phyloP scores from a whole-genome alignment of 2,113 vertebrate genomes.

The Scolopax mira region DNA sequence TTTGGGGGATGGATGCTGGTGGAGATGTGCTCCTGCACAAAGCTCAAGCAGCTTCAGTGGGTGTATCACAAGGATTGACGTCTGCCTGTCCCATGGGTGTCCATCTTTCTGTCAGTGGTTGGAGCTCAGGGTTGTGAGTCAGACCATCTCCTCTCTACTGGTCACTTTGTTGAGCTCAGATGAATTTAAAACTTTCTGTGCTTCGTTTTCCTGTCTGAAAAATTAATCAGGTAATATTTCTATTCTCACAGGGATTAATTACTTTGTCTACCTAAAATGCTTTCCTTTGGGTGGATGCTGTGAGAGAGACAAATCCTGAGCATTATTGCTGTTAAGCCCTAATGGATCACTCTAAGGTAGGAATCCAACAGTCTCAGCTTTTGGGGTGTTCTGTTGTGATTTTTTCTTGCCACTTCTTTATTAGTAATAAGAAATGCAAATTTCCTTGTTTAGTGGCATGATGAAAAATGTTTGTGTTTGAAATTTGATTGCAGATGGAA shows the following conservation, averaged over 20 bases:
- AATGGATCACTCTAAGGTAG: neutral
- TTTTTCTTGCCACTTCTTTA: neutral
- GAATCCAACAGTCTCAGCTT: neutral
- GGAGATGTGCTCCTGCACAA: neutral
- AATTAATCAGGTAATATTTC: neutral
- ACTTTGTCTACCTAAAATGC: neutral
- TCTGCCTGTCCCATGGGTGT: neutral
- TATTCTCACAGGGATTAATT: neutral
- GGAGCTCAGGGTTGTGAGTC: neutral
- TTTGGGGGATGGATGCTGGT: neutral
- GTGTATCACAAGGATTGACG: accelerated
- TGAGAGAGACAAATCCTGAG: neutral
- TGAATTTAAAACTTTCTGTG: neutral
- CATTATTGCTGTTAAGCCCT: neutral
- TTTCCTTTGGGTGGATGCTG: neutral
- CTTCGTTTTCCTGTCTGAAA: neutral
- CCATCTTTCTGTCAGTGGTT: neutral
- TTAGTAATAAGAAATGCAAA: neutral
- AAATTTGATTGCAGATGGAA: neutral
- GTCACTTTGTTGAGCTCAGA: neutral
- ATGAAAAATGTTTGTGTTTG: conserved; percentile 2
- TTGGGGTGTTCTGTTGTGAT: neutral
- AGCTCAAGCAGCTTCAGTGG: neutral
- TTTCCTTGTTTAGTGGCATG: neutral
- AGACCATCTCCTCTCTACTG: neutral